Evolutionary conservation across 2,888 invertebrate species (phyloP).

Genomic region (Mesorhabditis spiculigera): DNA sequence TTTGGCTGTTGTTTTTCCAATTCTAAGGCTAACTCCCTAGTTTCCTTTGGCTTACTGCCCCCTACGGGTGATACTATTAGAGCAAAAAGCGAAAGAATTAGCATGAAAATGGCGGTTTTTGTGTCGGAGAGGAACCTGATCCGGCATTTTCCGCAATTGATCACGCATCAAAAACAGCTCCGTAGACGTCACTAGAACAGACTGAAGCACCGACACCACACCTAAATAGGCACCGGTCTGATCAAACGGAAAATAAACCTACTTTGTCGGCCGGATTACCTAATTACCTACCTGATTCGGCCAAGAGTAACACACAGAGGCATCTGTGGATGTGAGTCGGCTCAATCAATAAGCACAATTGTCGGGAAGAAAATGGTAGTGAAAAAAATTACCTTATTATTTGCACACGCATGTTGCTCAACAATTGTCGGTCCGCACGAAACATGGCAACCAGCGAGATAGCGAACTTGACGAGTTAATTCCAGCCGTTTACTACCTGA

Average conservation of each 20-base stretch:
- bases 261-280: too few relatives aligned
- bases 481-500: conserved; percentile 45
- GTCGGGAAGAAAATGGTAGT: conserved; percentile 65
- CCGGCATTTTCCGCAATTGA: conserved; percentile 70
- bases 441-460: conserved; percentile 79
- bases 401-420: conserved; percentile 88
- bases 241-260: conserved; percentile 68
- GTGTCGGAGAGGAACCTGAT: conserved; percentile 60
- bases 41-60: too few relatives aligned
- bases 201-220: conserved; percentile 84
- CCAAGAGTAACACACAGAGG: conserved; percentile 71
- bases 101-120: not conserved
- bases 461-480: conserved; percentile 80
- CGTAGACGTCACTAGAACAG: conserved; percentile 87
- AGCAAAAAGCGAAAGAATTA: too few relatives aligned
- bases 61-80: too few relatives aligned
- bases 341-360: conserved; percentile 85
- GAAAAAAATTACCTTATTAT: conserved; percentile 75
- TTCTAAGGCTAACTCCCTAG: too few relatives aligned
- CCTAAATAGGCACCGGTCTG: conserved; percentile 68
- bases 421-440: conserved; percentile 76
- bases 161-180: conserved; percentile 86
- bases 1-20: too few relatives aligned
- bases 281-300: too few relatives aligned
- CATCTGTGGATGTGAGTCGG: conserved; percentile 89